phyloP scores from a whole-genome alignment of 1,140 invertebrate genomes.

The Drosophila arizonae region DNA sequence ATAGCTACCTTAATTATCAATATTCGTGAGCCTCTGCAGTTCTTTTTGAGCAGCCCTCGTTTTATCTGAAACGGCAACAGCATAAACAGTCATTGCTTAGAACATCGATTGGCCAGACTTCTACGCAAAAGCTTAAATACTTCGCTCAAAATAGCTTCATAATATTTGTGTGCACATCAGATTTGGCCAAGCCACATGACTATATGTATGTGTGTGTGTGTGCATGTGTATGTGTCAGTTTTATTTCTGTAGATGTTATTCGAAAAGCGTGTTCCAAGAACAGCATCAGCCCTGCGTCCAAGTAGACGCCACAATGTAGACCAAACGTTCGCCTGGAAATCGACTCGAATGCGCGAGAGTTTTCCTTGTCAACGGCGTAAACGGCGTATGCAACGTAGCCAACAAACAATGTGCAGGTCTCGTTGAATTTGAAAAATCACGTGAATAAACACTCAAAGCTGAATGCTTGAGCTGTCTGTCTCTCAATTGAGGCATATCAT shows the following conservation, averaged over 20 bases:
- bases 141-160: slow-evolving; percentile 73
- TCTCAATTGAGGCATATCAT: not conserved
- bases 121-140: slow-evolving; percentile 70
- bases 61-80: slow-evolving; percentile 42
- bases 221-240: not conserved
- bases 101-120: slow-evolving; percentile 52
- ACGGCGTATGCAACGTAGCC: not conserved
- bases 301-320: not conserved
- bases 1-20: too few relatives aligned
- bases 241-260: not conserved
- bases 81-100: slow-evolving; percentile 36
- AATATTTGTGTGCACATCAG: slow-evolving; percentile 70
- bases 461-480: slow-evolving; percentile 8
- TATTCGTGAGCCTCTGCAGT: not conserved
- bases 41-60: slow-evolving; percentile 10
- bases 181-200: slow-evolving; percentile 54
- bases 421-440: slow-evolving; percentile 17
- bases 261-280: not conserved
- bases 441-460: slow-evolving; percentile 12
- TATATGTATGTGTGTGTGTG: not conserved
- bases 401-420: slow-evolving; percentile 13
- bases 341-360: not conserved
- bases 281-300: not conserved
- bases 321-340: not conserved
- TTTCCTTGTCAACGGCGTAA: not conserved